These are phyloP conservation scores for Corythaeola cristata DNA, from an alignment of 2,113 vertebrate species.

Conservation along the genomic window DNA sequence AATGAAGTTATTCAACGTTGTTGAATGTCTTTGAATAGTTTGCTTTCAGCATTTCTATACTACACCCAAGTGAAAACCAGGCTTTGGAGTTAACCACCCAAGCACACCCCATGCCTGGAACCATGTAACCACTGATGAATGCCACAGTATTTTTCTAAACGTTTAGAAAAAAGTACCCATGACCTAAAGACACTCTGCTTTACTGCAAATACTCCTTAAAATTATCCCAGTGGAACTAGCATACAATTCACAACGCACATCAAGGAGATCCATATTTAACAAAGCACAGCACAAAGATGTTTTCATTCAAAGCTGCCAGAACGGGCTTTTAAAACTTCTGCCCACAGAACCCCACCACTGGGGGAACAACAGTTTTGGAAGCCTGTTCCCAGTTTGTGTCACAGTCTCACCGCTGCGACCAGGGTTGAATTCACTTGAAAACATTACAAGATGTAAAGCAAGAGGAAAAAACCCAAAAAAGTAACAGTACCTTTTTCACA, in stretches of 20 bases:
- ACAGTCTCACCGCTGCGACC: neutral
- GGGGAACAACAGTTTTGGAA: neutral
- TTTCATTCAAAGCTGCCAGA: neutral
- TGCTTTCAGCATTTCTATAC: neutral
- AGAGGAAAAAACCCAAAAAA: neutral
- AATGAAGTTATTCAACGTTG: too few species aligned
- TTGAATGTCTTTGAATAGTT: neutral
- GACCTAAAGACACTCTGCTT: neutral
- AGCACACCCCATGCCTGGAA: neutral
- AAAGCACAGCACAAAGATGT: neutral
- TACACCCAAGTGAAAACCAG: neutral
- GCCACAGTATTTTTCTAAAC: neutral
- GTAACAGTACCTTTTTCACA: slow-evolving; percentile 83
- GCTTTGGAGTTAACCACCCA: neutral
- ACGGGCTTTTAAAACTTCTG: neutral
- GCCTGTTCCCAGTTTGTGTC: neutral
- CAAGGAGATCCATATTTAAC: neutral
- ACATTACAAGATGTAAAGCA: neutral
- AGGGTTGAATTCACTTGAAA: neutral
- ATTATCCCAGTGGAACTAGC: neutral
- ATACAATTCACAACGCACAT: neutral
- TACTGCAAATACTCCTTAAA: neutral
- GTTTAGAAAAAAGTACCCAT: neutral
- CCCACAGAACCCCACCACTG: neutral
- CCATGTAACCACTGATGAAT: neutral